phyloP scores from a whole-genome alignment of 2,797 vertebrate genomes.

The Petrocephalus sullivani region DNA sequence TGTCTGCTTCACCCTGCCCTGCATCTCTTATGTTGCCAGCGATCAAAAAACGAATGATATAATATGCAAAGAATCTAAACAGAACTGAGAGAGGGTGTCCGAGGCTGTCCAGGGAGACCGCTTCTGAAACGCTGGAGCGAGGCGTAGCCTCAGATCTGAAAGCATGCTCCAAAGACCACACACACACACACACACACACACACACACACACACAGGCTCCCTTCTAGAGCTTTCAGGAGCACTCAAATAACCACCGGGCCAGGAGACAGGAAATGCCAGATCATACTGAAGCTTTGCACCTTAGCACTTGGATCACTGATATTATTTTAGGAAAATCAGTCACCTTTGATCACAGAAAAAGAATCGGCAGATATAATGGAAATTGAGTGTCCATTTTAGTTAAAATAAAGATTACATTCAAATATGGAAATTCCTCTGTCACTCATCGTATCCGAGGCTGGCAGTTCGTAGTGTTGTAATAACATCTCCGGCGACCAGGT shows the following conservation, averaged over 20 bases:
- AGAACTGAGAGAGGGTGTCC: background rate
- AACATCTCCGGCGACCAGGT: background rate
- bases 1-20: background rate
- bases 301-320: background rate
- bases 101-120: background rate
- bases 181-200: background rate
- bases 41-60: background rate
- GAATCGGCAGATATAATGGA: background rate
- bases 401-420: background rate
- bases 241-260: background rate
- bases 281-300: background rate
- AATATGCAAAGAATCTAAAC: background rate
- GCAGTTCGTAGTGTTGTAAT: background rate
- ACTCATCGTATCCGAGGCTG: background rate
- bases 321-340: background rate
- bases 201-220: background rate
- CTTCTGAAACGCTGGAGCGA: background rate
- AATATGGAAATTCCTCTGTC: background rate
- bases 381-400: background rate
- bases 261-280: background rate
- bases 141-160: background rate
- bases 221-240: background rate
- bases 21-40: background rate
- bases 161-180: background rate
- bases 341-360: background rate